Evolutionary conservation across 2,113 vertebrate species (phyloP).

Genomic region (Cnemophilus loriae): DNA sequence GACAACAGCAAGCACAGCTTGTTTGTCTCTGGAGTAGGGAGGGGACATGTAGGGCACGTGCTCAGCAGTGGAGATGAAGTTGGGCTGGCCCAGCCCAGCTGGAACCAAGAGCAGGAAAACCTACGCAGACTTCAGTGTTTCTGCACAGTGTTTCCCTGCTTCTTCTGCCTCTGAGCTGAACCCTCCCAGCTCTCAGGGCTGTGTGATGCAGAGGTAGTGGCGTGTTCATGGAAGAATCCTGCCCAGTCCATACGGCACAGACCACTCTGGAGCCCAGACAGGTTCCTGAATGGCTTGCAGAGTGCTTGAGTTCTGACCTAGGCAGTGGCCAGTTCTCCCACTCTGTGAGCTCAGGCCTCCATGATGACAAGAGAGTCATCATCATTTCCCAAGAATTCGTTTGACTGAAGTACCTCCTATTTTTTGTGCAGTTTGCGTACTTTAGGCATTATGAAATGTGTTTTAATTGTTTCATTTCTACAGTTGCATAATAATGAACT

Average conservation of each 20-base stretch:
- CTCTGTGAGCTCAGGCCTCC: background rate
- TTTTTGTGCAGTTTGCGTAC: background rate
- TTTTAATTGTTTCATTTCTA: background rate
- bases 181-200: background rate
- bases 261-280: background rate
- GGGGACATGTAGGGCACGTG: accelerated
- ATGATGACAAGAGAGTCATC: accelerated
- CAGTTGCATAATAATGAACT: background rate
- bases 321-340: background rate
- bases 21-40: background rate
- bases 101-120: background rate
- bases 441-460: background rate
- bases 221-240: background rate
- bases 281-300: background rate
- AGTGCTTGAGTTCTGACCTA: background rate
- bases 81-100: background rate
- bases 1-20: background rate
- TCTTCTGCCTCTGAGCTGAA: background rate
- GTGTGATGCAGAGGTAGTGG: background rate
- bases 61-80: background rate
- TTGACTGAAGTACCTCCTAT: background rate
- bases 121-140: accelerated
- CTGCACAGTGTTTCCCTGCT: background rate
- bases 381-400: background rate
- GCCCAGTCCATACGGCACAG: background rate